A percentile compares a stretch with the other conserved stretches of the same genome.
Evolutionary conservation across 2,113 vertebrate genomes (phyloP).

Genomic region (Forbesichthys papilliferus): DNA sequence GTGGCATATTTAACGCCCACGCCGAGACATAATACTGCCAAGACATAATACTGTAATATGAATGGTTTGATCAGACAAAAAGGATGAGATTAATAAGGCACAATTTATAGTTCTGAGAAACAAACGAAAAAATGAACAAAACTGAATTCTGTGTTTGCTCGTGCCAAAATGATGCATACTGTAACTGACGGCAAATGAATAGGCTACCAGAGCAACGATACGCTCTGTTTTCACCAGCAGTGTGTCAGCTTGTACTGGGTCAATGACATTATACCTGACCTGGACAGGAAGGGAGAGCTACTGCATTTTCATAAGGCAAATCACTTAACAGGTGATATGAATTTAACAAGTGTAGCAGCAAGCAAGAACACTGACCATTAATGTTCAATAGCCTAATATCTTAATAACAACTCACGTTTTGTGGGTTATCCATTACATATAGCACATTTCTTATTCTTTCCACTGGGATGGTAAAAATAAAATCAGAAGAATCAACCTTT

Average conservation of each 20-base stretch:
- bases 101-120: conserved; percentile 46
- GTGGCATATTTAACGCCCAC: conserved; percentile 24
- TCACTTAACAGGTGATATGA: conserved; percentile 66
- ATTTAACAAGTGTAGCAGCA: conserved; percentile 80
- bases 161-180: conserved; percentile 16
- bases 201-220: not conserved
- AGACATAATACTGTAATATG: conserved; percentile 58
- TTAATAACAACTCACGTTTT: conserved; percentile 72
- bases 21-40: conserved; percentile 40
- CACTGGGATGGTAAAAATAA: conserved; percentile 46
- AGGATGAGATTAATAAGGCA: conserved; percentile 61
- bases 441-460: conserved; percentile 78
- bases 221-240: conserved; percentile 31
- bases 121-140: conserved; percentile 15
- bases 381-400: conserved; percentile 80
- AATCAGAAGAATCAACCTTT: conserved; percentile 36
- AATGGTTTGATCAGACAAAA: conserved; percentile 27
- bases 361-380: conserved; percentile 79
- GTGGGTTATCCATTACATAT: conserved; percentile 72
- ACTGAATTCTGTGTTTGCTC: conserved; percentile 35
- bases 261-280: conserved; percentile 12
- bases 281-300: conserved; percentile 52
- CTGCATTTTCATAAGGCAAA: conserved; percentile 81
- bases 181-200: conserved; percentile 29
- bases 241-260: conserved; percentile 25